Evolutionary conservation across 2,113 vertebrate species (phyloP).

Genomic region (Choloepus hoffmanni): DNA sequence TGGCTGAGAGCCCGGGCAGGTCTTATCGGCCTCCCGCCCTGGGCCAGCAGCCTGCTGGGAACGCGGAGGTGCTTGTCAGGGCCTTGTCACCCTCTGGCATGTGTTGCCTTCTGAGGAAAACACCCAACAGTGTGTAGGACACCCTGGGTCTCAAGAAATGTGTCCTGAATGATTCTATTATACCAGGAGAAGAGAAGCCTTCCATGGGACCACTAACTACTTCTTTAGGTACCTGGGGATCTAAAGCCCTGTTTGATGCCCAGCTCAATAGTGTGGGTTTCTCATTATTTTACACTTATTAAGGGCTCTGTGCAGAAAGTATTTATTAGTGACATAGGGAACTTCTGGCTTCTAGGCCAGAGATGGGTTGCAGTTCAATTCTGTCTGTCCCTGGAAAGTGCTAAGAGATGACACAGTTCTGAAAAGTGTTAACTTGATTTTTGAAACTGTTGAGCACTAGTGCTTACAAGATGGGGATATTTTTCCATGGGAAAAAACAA

Average conservation of each 20-base stretch:
- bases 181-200: background rate
- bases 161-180: slow-evolving; percentile 46
- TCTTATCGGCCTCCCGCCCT: background rate
- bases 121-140: background rate
- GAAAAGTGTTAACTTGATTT: background rate
- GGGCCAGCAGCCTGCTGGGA: slow-evolving; percentile 57
- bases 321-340: background rate
- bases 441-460: background rate
- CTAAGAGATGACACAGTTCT: background rate
- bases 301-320: background rate
- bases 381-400: background rate
- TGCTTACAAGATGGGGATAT: slow-evolving; percentile 17
- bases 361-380: background rate
- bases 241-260: background rate
- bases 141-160: background rate
- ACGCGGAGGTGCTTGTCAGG: background rate
- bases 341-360: background rate
- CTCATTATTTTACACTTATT: background rate
- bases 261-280: background rate
- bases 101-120: background rate
- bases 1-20: slow-evolving; percentile 58
- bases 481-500: background rate
- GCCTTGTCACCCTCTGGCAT: slow-evolving; percentile 50
- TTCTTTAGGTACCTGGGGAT: background rate
- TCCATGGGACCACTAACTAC: background rate